These are phyloP conservation scores for Nixonia krombeini DNA, from an alignment of 1,140 invertebrate species.

Conservation along the genomic window DNA sequence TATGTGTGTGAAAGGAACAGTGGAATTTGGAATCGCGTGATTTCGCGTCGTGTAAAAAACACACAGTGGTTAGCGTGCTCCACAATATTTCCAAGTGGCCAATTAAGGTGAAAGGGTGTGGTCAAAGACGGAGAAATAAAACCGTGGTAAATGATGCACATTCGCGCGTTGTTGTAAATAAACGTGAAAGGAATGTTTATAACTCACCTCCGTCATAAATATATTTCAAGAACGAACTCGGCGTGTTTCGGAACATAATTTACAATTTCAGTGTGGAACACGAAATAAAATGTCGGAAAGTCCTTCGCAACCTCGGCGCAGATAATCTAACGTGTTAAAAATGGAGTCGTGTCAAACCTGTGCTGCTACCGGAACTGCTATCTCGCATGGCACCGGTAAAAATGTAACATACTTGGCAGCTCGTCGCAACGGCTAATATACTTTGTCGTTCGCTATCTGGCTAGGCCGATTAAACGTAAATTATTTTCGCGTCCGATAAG, in stretches of 20 bases:
- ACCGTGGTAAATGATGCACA: no score
- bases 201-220: no score
- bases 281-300: no score
- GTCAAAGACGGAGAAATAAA: not conserved
- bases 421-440: constrained; percentile 24
- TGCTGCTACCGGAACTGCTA: not conserved
- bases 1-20: not conserved
- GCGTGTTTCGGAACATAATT: no score
- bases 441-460: constrained; percentile 9
- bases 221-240: no score
- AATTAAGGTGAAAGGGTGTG: not conserved
- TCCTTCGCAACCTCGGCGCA: not conserved
- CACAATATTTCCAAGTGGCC: not conserved
- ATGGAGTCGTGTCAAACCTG: not conserved
- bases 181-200: no score
- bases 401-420: constrained; percentile 5
- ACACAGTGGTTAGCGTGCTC: not conserved
- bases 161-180: no score
- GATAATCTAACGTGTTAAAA: constrained; percentile 1
- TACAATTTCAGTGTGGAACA: no score
- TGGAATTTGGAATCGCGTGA: not conserved
- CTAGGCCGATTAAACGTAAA: constrained; percentile 36
- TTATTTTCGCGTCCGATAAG: constrained; percentile 44
- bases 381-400: constrained; percentile 4
- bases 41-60: not conserved